Conservation (phyloP, 2,113 vertebrate species). For the Opisthocomus hoazin region DNA sequence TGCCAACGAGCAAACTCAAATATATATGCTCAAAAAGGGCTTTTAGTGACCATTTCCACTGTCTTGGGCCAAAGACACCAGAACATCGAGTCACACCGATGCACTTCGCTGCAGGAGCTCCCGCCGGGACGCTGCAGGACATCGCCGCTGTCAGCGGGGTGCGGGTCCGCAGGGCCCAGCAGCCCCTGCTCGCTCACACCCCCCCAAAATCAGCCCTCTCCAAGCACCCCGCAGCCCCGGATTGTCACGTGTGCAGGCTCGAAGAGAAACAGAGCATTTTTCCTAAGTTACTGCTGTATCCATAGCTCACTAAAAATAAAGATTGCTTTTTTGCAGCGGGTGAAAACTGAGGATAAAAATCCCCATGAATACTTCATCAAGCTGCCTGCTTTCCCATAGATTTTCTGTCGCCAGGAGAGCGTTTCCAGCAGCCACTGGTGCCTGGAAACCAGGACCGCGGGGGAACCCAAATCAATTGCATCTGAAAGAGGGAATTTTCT, state of each 20-base stretch:
- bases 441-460: not conserved
- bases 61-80: not conserved
- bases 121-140: accelerated
- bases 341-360: not conserved
- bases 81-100: accelerated
- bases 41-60: not conserved
- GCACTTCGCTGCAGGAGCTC: accelerated
- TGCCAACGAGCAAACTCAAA: not conserved
- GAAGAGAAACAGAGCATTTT: not conserved
- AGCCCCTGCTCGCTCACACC: accelerated
- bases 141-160: accelerated
- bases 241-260: accelerated
- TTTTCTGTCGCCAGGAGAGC: constrained; percentile 3
- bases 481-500: constrained; percentile 24
- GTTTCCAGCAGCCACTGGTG: not conserved
- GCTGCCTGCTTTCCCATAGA: constrained; percentile 8
- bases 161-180: not conserved
- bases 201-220: not conserved
- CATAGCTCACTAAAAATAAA: not conserved
- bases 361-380: constrained; percentile 7
- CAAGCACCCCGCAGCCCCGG: accelerated
- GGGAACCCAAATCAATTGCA: constrained; percentile 6
- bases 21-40: accelerated
- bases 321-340: not conserved
- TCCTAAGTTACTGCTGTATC: not conserved